Percentiles rank a stretch among this genome's conserved stretches.
Conservation (phyloP, 2,797 vertebrate species). For the Hybognathus amarus region DNA sequence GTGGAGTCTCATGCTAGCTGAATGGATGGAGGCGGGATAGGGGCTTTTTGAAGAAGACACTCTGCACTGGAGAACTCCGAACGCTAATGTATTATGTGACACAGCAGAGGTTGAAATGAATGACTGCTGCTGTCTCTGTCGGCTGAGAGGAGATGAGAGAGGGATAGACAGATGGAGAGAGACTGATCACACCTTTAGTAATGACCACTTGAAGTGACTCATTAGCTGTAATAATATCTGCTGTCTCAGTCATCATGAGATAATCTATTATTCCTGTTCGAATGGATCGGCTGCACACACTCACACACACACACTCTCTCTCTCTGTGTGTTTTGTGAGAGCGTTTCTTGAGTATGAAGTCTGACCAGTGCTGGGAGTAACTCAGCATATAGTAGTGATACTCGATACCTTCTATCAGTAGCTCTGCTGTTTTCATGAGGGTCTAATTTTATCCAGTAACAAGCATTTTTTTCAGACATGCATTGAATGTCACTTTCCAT, state of each 20-base stretch:
- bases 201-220: slow-evolving; percentile 78
- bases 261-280: slow-evolving; percentile 55
- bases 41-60: neutral
- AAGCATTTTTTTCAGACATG: neutral
- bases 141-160: neutral
- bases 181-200: slow-evolving; percentile 68
- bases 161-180: slow-evolving; percentile 35
- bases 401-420: neutral
- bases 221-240: slow-evolving; percentile 80
- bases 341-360: neutral
- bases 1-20: neutral
- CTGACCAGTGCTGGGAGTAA: neutral
- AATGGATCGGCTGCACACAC: slow-evolving; percentile 46
- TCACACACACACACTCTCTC: slow-evolving; percentile 15
- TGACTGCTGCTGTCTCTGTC: slow-evolving; percentile 22
- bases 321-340: neutral
- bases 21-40: neutral
- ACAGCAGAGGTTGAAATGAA: slow-evolving; percentile 15
- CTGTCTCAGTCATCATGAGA: slow-evolving; percentile 69
- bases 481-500: neutral
- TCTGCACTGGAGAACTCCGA: neutral
- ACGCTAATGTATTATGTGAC: neutral
- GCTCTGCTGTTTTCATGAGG: neutral
- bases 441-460: neutral
- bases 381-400: no score